Conservation (phyloP, 2,888 invertebrate species). For the Conus canariensis region DNA sequence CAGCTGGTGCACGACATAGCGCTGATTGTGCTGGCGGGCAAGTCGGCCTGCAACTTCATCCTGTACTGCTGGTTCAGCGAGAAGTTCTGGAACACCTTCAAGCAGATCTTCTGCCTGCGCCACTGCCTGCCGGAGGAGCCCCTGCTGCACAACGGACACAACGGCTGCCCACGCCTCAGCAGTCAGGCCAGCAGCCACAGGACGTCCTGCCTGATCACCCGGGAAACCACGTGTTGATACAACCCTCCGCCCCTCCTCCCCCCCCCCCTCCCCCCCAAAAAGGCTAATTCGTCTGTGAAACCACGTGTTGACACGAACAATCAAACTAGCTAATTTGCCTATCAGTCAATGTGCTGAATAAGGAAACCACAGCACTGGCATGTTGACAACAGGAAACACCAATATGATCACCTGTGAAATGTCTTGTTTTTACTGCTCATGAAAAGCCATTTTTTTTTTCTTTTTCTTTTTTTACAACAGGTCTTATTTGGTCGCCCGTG, state of each 20-base stretch:
- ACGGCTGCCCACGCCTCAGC: conserved; percentile 45
- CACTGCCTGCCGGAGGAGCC: conserved; percentile 57
- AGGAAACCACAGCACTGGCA: background rate
- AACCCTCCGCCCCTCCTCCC: no score
- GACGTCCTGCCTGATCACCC: conserved; percentile 51
- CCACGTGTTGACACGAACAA: conserved; percentile 23
- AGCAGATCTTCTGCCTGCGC: conserved; percentile 70
- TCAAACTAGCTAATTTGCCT: background rate
- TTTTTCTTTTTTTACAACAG: no score
- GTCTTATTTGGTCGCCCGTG: no score
- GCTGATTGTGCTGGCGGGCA: conserved; percentile 66
- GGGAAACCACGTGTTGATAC: conserved; percentile 49
- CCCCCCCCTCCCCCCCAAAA: no score
- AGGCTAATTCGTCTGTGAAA: no score
- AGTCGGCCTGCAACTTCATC: conserved; percentile 76
- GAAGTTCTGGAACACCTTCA: conserved; percentile 76
- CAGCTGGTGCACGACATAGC: conserved; percentile 40
- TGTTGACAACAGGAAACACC: no score
- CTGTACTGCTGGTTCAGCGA: conserved; percentile 78
- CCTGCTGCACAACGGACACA: conserved; percentile 52
- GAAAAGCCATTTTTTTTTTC: no score
- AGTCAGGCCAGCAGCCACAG: conserved; percentile 58
- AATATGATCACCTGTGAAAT: no score
- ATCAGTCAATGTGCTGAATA: background rate
- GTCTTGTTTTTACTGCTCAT: no score